These are phyloP conservation scores for Dasypogon diadema DNA, from an alignment of 2,888 invertebrate species.

Conservation along the genomic window DNA sequence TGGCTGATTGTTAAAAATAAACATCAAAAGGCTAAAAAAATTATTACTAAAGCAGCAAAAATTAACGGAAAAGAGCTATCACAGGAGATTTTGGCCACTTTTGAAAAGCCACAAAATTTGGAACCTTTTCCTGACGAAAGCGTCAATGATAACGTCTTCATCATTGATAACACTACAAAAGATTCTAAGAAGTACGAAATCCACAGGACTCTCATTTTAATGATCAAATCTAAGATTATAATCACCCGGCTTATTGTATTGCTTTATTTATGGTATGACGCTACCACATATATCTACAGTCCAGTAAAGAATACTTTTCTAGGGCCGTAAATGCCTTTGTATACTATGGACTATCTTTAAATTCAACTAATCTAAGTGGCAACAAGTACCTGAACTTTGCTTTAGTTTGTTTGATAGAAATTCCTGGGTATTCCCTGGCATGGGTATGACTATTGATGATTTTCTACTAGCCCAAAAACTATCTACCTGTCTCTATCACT, in stretches of 20 bases:
- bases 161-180: conserved; percentile 44
- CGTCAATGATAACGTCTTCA: conserved; percentile 37
- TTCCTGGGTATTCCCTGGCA: conserved; percentile 73
- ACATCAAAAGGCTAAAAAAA: conserved; percentile 70
- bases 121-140: conserved; percentile 12
- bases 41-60: conserved; percentile 72
- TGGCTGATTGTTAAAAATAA: conserved; percentile 74
- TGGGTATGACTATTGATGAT: too few species aligned
- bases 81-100: conserved; percentile 67
- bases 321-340: conserved; percentile 76
- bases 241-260: conserved; percentile 69
- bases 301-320: too few species aligned
- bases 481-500: not conserved
- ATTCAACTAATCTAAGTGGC: conserved; percentile 75
- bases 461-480: too few species aligned
- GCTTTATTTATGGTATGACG: conserved; percentile 71
- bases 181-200: conserved; percentile 62
- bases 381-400: conserved; percentile 78
- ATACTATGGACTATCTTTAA: conserved; percentile 77
- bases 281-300: too few species aligned
- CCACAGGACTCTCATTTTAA: conserved; percentile 67
- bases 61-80: conserved; percentile 71
- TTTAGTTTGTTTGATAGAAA: conserved; percentile 73
- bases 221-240: conserved; percentile 69
- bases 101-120: conserved; percentile 60